phyloP scores from a whole-genome alignment of 2,113 vertebrate genomes.

The Megaceryle maxima region DNA sequence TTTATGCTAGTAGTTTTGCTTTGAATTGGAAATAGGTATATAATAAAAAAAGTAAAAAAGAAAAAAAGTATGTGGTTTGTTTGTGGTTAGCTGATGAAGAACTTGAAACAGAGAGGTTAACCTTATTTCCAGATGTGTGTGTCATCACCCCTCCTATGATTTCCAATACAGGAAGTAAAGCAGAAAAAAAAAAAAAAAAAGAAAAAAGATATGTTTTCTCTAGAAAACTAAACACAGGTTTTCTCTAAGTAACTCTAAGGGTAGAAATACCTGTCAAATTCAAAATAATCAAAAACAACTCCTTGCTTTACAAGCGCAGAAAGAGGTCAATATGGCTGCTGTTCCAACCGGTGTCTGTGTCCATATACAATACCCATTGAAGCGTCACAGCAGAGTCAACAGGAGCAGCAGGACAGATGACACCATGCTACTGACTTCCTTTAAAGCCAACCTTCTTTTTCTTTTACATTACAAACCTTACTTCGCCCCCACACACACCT shows the following conservation, averaged over 20 bases:
- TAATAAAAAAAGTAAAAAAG: not conserved
- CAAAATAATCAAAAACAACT: not conserved
- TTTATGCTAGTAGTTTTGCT: not conserved
- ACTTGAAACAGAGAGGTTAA: not conserved
- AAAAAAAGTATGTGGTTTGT: not conserved
- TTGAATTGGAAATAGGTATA: not conserved
- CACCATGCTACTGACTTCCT: not conserved
- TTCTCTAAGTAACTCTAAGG: not conserved
- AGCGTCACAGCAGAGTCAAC: not conserved
- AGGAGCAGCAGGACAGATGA: not conserved
- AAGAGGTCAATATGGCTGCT: not conserved
- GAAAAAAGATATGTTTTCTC: no score
- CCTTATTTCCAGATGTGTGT: not conserved
- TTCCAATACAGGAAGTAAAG: not conserved
- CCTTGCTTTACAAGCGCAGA: not conserved
- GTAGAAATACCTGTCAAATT: not conserved
- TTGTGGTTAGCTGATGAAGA: not conserved
- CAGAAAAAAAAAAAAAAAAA: not conserved
- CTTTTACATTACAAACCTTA: no score
- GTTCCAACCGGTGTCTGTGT: not conserved
- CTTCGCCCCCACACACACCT: not conserved
- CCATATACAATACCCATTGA: not conserved
- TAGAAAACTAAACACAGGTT: not conserved
- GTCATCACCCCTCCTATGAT: not conserved
- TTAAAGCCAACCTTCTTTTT: not conserved